Percentiles rank a stretch among this genome's conserved stretches.
phyloP scores from a whole-genome alignment of 2,888 invertebrate genomes.

The Caenorhabditis sp. region DNA sequence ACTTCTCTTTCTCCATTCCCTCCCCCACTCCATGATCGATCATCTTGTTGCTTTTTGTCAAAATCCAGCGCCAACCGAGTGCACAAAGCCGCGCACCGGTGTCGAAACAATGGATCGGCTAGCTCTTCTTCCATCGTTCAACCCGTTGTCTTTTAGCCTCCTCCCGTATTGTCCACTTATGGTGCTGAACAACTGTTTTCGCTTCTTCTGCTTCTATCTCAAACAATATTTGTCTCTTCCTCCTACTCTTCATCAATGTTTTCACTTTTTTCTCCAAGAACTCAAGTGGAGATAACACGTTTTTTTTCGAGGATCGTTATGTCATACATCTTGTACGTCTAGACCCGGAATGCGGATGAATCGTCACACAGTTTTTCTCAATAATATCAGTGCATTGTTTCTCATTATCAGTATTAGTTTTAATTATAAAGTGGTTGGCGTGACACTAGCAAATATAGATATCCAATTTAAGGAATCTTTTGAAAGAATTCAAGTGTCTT shows the following conservation, averaged over 20 bases:
- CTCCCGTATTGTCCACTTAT: conserved; percentile 59
- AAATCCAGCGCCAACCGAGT: conserved; percentile 49
- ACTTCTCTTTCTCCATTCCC: conserved; percentile 5
- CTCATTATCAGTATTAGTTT: background rate
- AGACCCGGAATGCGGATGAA: conserved; percentile 36
- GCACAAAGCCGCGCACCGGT: conserved; percentile 55
- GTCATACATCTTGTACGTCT: conserved; percentile 42
- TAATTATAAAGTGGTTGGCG: too few species aligned
- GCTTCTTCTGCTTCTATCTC: conserved; percentile 36
- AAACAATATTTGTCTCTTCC: conserved; percentile 41
- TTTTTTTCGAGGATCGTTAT: conserved; percentile 49
- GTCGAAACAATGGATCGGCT: conserved; percentile 55
- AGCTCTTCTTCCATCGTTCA: conserved; percentile 16
- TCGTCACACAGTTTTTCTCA: background rate
- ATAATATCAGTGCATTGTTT: background rate
- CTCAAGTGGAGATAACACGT: conserved; percentile 56
- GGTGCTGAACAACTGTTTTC: conserved; percentile 62
- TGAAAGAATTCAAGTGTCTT: too few species aligned
- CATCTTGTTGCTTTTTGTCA: conserved; percentile 58
- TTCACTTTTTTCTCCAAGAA: conserved; percentile 49
- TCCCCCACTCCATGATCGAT: conserved; percentile 31
- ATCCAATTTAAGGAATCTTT: too few species aligned
- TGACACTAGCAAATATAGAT: too few species aligned
- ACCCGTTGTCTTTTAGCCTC: conserved; percentile 46
- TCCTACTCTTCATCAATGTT: conserved; percentile 51